Conservation (phyloP, 2,888 invertebrate species). For the Xylocampa areola region DNA sequence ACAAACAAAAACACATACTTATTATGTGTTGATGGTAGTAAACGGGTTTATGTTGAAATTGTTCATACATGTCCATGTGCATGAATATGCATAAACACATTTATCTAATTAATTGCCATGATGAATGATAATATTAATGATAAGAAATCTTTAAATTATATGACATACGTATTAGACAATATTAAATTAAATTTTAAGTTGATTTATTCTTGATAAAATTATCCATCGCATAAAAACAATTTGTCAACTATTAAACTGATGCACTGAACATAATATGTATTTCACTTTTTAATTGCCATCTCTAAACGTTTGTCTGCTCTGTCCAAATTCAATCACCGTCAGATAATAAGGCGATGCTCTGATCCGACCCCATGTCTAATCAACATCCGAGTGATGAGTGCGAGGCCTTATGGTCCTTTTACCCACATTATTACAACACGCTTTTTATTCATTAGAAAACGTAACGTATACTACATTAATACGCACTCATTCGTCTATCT, state of each 20-base stretch:
- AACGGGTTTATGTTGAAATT: background rate
- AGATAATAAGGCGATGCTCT: slow-evolving; percentile 74
- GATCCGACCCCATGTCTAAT: slow-evolving; percentile 71
- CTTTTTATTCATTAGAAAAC: slow-evolving; percentile 45
- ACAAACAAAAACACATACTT: too few species aligned
- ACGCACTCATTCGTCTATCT: slow-evolving; percentile 17
- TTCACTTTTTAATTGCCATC: slow-evolving; percentile 33
- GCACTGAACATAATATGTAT: slow-evolving; percentile 15
- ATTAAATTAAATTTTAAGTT: too few species aligned
- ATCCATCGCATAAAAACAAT: background rate
- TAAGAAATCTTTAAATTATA: slow-evolving; percentile 6
- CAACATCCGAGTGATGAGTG: slow-evolving; percentile 60
- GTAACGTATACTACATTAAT: slow-evolving; percentile 34
- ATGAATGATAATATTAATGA: background rate
- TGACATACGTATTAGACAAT: slow-evolving; percentile 4
- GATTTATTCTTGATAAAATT: too few species aligned
- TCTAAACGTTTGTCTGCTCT: slow-evolving; percentile 62
- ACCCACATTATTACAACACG: slow-evolving; percentile 35
- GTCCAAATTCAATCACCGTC: slow-evolving; percentile 73
- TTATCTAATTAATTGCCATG: slow-evolving; percentile 3
- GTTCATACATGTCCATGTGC: background rate
- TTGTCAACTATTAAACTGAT: background rate
- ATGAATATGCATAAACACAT: too few species aligned
- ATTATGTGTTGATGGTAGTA: too few species aligned
- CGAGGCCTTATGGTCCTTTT: slow-evolving; percentile 43